Evolutionary conservation across 2,113 vertebrate genomes (phyloP).

Genomic region (Felis chaus): DNA sequence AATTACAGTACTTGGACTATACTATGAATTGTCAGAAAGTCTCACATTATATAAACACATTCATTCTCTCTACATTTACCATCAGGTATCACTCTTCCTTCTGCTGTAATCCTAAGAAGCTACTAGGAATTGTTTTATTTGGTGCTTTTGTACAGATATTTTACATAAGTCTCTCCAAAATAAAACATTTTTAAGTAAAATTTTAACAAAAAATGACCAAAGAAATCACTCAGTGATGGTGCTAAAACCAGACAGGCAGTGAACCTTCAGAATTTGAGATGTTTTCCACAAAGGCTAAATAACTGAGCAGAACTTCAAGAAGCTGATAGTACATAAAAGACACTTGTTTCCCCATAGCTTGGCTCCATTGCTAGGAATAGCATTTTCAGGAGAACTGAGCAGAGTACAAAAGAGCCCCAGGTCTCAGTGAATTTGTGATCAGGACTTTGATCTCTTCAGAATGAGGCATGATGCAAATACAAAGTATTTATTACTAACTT

Average conservation of each 20-base stretch:
- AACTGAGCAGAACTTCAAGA: neutral
- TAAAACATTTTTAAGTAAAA: slow-evolving; percentile 37
- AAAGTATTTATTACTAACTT: slow-evolving; percentile 40
- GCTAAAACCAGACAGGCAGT: neutral
- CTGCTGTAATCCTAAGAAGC: neutral
- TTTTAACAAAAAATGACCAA: neutral
- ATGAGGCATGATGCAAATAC: neutral
- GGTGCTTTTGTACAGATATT: neutral
- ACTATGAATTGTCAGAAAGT: neutral
- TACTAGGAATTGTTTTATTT: neutral
- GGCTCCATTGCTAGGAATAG: neutral
- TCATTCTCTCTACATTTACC: neutral
- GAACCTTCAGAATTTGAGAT: neutral
- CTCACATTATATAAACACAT: neutral
- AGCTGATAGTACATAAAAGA: neutral
- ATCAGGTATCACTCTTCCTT: neutral
- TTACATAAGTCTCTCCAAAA: neutral
- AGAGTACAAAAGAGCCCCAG: neutral
- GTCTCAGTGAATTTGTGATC: slow-evolving; percentile 8
- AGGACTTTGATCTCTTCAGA: slow-evolving; percentile 45
- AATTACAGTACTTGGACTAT: neutral
- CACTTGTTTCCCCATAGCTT: neutral
- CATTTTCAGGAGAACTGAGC: neutral
- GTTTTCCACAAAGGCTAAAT: neutral
- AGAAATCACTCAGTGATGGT: neutral